A percentile compares a stretch with the other conserved stretches of the same genome.
Conservation (phyloP, 1,140 invertebrate genomes). For the Brachionus asplanchnoidis region DNA sequence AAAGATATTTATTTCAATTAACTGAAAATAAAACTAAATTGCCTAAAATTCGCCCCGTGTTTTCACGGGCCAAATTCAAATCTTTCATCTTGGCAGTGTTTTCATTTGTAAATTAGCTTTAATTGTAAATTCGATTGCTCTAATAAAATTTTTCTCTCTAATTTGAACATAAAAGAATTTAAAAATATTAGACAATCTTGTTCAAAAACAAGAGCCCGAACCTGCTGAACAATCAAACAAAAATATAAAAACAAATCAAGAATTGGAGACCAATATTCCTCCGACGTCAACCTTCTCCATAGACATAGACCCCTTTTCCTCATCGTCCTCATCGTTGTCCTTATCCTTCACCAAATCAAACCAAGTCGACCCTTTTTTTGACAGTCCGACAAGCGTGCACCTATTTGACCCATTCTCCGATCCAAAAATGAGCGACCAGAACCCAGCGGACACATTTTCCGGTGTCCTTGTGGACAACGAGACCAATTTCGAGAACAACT, state of each 20-base stretch:
- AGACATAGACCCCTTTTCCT: constrained; percentile 31
- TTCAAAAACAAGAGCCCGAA: background rate
- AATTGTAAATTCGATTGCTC: constrained; percentile 27
- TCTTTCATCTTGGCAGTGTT: background rate
- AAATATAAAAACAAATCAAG: constrained; percentile 23
- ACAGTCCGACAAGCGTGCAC: background rate
- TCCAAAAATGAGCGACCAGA: constrained; percentile 23
- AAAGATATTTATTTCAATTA: background rate
- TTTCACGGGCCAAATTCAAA: background rate
- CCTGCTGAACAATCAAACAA: background rate
- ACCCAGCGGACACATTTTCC: background rate
- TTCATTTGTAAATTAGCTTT: background rate
- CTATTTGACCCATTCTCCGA: constrained; percentile 3
- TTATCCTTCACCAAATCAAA: background rate
- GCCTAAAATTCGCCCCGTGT: background rate
- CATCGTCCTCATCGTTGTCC: background rate
- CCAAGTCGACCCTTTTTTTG: background rate
- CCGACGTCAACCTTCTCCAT: constrained; percentile 11
- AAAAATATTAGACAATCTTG: background rate
- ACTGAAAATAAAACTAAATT: constrained; percentile 41
- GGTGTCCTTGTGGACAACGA: background rate
- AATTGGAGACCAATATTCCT: background rate
- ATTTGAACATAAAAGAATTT: background rate
- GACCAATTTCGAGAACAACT: constrained; percentile 1
- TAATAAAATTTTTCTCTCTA: background rate